Base-by-base conservation (phyloP, 2,113 vertebrate species). In the Bos javanicus region DNA sequence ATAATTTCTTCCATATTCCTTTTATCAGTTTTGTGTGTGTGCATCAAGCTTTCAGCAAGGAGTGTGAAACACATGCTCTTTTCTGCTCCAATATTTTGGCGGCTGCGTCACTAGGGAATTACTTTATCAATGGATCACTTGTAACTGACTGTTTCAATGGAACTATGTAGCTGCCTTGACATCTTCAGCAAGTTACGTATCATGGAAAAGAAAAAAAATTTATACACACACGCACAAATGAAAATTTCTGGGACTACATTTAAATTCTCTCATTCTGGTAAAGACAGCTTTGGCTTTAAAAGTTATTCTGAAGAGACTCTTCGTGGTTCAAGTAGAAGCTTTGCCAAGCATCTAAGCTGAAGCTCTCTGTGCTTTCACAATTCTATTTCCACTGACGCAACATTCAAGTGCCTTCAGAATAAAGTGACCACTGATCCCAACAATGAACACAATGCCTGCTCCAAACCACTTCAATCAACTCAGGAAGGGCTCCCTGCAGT, bases 61-160 rank as follows among this genome's bases (percentile, higher is more conserved):
- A 97, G 33, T 80, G 43, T 76, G 98, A 96, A 98, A 97, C 71
- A 97, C 4, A 89, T 46, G 52, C 54, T 98, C 59, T 94, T 91
- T 90, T 88, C 95, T 97, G 94, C 48, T 7, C 84, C 97, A 82
- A 4, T 76, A 95, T 88, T 89, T 87, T 56, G 85, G 95, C 88
- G 83, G 52, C 81, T 96, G 16, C 5, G 19, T 43, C 90, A 95
- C 74, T 96, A 76, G 96, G 95, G 95, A 98, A 98, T 85, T 0
- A 94, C 48, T 95, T 98, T 67, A 95, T 92, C 87, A 97, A 64
- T 57, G 46, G 12, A 94, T 85, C 17, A 7, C 95, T 94, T 97
- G 97, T 87, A 96, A 76, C n/a, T 95, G 57, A 83, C 52, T 97
- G 96, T 98, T 97, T 91, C 96, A 97, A 87, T 80, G 59, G 67